Evolutionary conservation across 2,888 invertebrate species (phyloP), one percentile per base, ranked within the genome.

Genomic region (Ormyrus nitidulus): DNA sequence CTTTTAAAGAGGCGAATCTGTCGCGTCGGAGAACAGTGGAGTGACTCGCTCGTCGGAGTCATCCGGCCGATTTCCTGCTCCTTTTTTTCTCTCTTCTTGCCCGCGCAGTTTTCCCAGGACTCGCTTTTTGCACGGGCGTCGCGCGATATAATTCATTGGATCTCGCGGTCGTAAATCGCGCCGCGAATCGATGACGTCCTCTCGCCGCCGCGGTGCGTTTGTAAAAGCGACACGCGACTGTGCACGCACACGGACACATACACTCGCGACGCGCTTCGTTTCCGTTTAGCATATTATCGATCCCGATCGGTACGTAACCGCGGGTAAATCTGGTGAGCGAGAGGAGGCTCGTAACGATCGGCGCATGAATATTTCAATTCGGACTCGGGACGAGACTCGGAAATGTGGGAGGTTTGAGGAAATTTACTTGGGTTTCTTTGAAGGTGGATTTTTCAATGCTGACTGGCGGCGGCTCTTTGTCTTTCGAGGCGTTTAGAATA

Each of bases 151-250:
- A 79, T 79, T 64, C 74, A 74, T 74, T 79, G 51, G 68, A n/a
- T 3, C 46, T 19, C 51, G 58, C 54, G 46, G 19, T 48, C 44
- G 5, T 61, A 62, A 62, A 76, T 75, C 74, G 66, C 53, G 48
- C 13, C 4, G 58, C 66, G 61, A 68, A 75, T 75, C 75, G 75
- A 75, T 75, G 75, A 75, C 75, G 75, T 75, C 44, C 49, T 61
- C 10, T 13, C 48, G 51, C 56, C 54, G 19, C n/a, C 19, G 65
- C 46, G 34, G 34, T 34, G 34, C 34, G 34, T 34, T 34, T 34
- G 0, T 34, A 34, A 34, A 34, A 34, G 34, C 34, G 58, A 64
- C 70, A 77, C 51, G 70, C 77, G 77, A 71, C 53, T 62, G n/a
- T 10, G 56, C 54, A 0, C 34, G 4, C 34, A 34, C 34, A 4